Percentiles rank a stretch among this genome's conserved stretches.
phyloP scores from a whole-genome alignment of 2,888 invertebrate species.

The Drosophila dives region DNA sequence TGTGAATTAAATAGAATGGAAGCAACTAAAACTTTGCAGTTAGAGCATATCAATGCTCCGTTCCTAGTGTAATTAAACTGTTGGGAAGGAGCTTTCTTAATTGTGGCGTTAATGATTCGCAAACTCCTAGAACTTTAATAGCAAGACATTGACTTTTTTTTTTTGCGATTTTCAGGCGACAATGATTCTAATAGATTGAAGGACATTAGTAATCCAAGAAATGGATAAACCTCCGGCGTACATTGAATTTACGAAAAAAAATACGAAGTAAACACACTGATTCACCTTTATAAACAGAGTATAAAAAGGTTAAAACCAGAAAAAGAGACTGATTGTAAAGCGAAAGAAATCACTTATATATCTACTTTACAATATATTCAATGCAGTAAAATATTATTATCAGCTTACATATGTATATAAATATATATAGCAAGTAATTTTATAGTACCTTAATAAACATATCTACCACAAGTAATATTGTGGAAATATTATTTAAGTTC shows the following conservation, averaged over 20 bases:
- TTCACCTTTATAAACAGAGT: not conserved
- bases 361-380: not conserved
- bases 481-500: not conserved
- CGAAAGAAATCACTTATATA: not conserved
- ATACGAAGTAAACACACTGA: not conserved
- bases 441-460: slow-evolving; percentile 1
- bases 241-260: not conserved
- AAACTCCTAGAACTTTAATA: not conserved
- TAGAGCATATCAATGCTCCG: not conserved
- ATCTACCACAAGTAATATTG: not conserved
- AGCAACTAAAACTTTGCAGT: not conserved
- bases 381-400: slow-evolving; percentile 1
- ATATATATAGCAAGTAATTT: not conserved
- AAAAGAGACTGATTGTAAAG: slow-evolving; percentile 3
- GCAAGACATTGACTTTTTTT: not conserved
- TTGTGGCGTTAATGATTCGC: not conserved
- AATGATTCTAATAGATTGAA: not conserved
- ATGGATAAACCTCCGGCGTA: not conserved
- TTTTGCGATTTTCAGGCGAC: not conserved
- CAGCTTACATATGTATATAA: not conserved
- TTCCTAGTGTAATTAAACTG: not conserved
- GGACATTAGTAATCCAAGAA: not conserved
- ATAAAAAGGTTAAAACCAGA: not conserved
- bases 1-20: not conserved
- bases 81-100: not conserved